Evolutionary conservation across 2,888 invertebrate species (phyloP).

Genomic region (Drosophila kuntzei): DNA sequence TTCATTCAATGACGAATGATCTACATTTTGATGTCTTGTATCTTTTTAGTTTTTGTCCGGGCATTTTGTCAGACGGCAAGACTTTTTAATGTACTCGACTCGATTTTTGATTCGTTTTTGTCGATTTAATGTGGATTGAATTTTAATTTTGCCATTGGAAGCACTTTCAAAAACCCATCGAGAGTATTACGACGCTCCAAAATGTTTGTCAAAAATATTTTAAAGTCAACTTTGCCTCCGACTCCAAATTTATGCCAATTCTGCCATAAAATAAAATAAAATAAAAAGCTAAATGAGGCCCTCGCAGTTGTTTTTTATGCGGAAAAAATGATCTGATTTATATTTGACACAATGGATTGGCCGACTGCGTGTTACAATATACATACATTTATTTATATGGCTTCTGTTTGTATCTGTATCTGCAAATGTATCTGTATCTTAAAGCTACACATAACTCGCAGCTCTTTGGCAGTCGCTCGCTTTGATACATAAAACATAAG

Average conservation of each 20-base stretch:
- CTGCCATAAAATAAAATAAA: slow-evolving; percentile 41
- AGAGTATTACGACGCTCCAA: slow-evolving; percentile 53
- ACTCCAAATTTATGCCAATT: slow-evolving; percentile 72
- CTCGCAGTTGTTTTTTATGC: slow-evolving; percentile 30
- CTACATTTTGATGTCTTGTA: slow-evolving; percentile 72
- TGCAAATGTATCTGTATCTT: slow-evolving; percentile 17
- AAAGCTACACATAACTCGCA: slow-evolving; percentile 28
- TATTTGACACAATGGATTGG: slow-evolving; percentile 81
- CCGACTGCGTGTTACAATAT: slow-evolving; percentile 46
- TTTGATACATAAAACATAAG: slow-evolving; percentile 82
- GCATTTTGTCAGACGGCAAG: slow-evolving; percentile 53
- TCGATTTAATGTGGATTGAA: slow-evolving; percentile 77
- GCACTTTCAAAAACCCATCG: slow-evolving; percentile 63
- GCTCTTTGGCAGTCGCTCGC: slow-evolving; percentile 44
- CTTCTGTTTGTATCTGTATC: slow-evolving; percentile 32
- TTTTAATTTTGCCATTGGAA: slow-evolving; percentile 63
- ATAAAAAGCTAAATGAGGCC: slow-evolving; percentile 5
- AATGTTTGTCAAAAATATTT: slow-evolving; percentile 78
- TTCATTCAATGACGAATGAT: slow-evolving; percentile 70
- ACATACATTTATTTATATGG: slow-evolving; percentile 30
- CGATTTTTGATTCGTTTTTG: slow-evolving; percentile 68
- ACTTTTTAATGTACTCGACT: slow-evolving; percentile 68
- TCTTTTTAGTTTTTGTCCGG: slow-evolving; percentile 35
- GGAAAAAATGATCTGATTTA: slow-evolving; percentile 82
- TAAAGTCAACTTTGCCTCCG: slow-evolving; percentile 46